Percentiles rank a stretch among this genome's conserved stretches.
These are phyloP conservation scores for Drosophila nr. medialis DNA, from an alignment of 2,888 invertebrate species.

Conservation along the genomic window DNA sequence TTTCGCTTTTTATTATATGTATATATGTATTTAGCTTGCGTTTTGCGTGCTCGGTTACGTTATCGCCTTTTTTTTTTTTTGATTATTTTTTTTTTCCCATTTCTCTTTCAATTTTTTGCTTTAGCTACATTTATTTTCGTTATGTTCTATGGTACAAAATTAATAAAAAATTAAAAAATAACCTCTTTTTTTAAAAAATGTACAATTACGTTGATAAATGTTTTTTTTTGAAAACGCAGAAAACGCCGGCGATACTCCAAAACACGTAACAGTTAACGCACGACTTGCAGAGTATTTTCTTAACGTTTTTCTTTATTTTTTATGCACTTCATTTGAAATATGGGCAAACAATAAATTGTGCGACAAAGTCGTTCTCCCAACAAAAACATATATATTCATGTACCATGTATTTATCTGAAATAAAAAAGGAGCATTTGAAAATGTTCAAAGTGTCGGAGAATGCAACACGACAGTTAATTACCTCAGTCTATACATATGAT, in stretches of 20 bases:
- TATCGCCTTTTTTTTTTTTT: conserved; percentile 27
- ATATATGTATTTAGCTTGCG: conserved; percentile 33
- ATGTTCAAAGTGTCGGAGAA: not conserved
- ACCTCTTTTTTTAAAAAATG: not conserved
- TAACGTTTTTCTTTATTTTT: not conserved
- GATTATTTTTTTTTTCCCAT: conserved; percentile 21
- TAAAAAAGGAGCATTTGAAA: not conserved
- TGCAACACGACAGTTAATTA: conserved; percentile 9
- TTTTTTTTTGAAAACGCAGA: conserved; percentile 17
- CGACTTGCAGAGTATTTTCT: conserved; percentile 10
- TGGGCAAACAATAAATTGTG: conserved; percentile 9
- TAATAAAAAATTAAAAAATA: not conserved
- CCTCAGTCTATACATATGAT: conserved; percentile 24
- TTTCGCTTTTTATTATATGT: conserved; percentile 15
- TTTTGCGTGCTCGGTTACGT: conserved; percentile 34
- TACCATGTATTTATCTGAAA: not conserved
- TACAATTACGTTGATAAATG: conserved; percentile 10
- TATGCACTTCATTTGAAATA: not conserved
- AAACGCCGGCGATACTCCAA: conserved; percentile 4
- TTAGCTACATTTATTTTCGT: conserved; percentile 21
- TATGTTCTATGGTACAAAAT: conserved; percentile 40
- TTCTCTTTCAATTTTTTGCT: conserved; percentile 4
- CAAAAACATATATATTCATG: not conserved
- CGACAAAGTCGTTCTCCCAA: conserved; percentile 5
- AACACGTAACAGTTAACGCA: conserved; percentile 5